These are phyloP conservation scores for Erinaceus europaeus DNA, from an alignment of 2,113 vertebrate species.

Conservation along the genomic window DNA sequence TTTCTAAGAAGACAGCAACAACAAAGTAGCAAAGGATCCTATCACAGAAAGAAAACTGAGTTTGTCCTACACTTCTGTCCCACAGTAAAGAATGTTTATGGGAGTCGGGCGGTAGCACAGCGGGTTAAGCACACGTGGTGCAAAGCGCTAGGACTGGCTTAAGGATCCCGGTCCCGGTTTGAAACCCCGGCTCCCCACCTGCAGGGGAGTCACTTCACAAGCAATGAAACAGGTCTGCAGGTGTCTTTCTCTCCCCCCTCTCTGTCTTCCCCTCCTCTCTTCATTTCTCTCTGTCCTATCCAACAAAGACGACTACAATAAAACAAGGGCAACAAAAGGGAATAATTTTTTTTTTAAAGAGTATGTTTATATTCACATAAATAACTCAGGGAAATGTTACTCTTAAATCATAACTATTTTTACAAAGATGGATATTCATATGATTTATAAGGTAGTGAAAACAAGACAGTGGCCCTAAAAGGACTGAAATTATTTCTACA, in stretches of 20 bases:
- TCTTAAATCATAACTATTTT: conserved; percentile 24
- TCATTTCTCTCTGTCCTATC: too few species aligned
- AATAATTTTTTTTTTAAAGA: too few species aligned
- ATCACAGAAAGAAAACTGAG: background rate
- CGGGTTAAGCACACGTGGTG: too few species aligned
- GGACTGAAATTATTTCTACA: background rate
- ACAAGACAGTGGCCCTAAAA: background rate
- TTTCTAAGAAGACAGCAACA: conserved; percentile 7
- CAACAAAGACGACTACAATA: too few species aligned
- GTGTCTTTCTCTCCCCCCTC: too few species aligned
- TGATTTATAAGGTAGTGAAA: background rate
- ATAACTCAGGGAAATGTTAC: background rate
- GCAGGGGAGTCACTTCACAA: background rate
- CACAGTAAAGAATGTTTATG: background rate
- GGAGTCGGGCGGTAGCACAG: too few species aligned
- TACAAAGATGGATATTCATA: background rate
- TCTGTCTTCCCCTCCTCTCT: too few species aligned
- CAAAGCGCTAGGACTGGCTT: too few species aligned
- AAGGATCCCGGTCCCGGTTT: too few species aligned
- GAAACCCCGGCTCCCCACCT: too few species aligned
- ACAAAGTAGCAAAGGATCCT: background rate
- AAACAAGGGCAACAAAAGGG: too few species aligned
- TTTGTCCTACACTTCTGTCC: background rate
- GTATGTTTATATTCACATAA: background rate
- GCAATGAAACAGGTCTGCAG: too few species aligned